Conservation (phyloP, 2,888 invertebrate species). For the Lycaena phlaeas region DNA sequence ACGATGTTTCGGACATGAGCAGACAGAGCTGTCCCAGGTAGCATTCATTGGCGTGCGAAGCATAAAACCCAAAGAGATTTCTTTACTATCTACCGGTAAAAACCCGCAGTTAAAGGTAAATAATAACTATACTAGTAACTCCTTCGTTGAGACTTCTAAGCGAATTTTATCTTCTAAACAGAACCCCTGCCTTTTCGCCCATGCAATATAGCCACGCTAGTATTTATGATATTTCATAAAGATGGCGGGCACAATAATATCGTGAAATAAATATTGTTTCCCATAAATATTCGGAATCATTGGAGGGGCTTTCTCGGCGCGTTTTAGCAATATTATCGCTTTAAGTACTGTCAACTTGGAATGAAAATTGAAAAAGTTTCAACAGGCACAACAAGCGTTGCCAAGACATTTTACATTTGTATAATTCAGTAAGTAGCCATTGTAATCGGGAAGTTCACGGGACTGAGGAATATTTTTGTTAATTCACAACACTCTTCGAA, state of each 20-base stretch:
- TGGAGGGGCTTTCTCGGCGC: not conserved
- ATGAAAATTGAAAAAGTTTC: slow-evolving; percentile 64
- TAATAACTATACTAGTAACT: no score
- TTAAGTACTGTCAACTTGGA: slow-evolving; percentile 36
- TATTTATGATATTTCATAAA: no score
- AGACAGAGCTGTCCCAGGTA: no score
- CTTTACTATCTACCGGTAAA: no score
- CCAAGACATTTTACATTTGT: slow-evolving; percentile 24
- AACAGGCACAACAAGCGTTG: slow-evolving; percentile 36
- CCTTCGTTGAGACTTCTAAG: no score
- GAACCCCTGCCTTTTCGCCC: no score
- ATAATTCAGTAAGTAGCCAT: slow-evolving; percentile 10
- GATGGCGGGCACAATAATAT: not conserved
- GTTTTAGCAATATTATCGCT: slow-evolving; percentile 23
- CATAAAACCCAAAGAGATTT: no score
- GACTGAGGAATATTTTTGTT: slow-evolving; percentile 21
- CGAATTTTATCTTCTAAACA: no score
- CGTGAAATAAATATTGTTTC: not conserved
- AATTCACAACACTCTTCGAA: not conserved
- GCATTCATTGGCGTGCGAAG: no score
- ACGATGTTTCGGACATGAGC: no score
- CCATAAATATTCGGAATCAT: not conserved
- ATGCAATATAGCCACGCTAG: no score
- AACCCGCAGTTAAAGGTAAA: no score
- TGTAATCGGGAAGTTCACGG: slow-evolving; percentile 1